Evolutionary conservation across 2,888 invertebrate genomes (phyloP), one percentile per base, ranked within the genome.

Genomic region (Caenorhabditis macrosperma): DNA sequence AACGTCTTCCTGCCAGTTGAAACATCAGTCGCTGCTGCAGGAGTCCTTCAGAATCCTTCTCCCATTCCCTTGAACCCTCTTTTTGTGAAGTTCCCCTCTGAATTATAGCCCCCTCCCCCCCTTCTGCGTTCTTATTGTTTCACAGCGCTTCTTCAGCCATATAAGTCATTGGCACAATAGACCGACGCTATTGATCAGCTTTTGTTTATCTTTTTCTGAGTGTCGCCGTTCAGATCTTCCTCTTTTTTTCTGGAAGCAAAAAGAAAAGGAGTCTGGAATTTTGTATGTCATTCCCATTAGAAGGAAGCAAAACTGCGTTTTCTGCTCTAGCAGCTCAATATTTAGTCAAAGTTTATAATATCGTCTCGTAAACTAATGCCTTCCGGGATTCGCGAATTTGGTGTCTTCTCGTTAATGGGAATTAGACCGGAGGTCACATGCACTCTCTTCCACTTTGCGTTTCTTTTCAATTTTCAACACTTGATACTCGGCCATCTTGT

Each of bases 321-420:
- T 46, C 22, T 35, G 41, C 55, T 66, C 54, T 54, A 28, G 48
- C 57, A 26, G 24, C 50, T 54, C 38, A 54, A 61, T 61, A 61
- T 61, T 71, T 46, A n/a, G 61, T n/a, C 30, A 71, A 71, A 71
- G 71, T 71, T 71, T 61, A 71, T 71, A 71, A 60, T 60, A 30
- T 2, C 28, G 15, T 15, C 54, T 46, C 28, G 46, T 55, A 44
- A 57, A 64, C 72, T 44, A 71, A 71, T 63, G 30, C 60, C 28
- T 22, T 41, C 44, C 44, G 44, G n/a, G 17, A 46, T 35, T 55
- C 55, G 35, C 38, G n/a, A n/a, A 44, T 15, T 9, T 38, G 6
- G 38, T 15, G 38, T 44, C 10, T 44, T 17, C 9, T 10, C 1
- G 9, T 20, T 44, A 44, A 44, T 44, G 17, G 44, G 44, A n/a